A percentile compares a stretch with the other conserved stretches of the same genome.
phyloP scores from a whole-genome alignment of 2,888 invertebrate genomes.

The Bembecia ichneumoniformis region DNA sequence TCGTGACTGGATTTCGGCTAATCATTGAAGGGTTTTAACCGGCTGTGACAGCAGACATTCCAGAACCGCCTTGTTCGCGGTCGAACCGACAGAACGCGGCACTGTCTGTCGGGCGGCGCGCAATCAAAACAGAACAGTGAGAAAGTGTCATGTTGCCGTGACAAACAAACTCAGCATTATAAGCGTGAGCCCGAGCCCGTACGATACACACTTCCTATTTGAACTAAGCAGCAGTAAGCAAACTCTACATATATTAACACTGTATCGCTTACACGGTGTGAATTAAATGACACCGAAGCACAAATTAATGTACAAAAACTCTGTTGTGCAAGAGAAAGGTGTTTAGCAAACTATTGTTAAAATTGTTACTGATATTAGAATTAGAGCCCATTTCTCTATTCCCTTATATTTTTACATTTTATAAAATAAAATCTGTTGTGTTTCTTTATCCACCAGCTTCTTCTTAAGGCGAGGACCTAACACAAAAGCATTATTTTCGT shows the following conservation, averaged over 20 bases:
- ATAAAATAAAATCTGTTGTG: too few relatives aligned
- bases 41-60: conserved; percentile 36
- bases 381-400: too few relatives aligned
- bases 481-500: too few relatives aligned
- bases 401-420: too few relatives aligned
- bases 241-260: conserved; percentile 1
- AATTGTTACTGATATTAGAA: too few relatives aligned
- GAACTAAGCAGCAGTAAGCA: conserved; percentile 11
- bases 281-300: conserved; percentile 2
- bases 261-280: conserved; percentile 4
- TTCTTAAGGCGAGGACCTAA: too few relatives aligned
- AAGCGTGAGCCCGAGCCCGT: conserved; percentile 17
- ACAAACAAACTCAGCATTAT: conserved; percentile 24
- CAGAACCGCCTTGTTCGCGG: conserved; percentile 19
- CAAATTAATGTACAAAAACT: too few relatives aligned
- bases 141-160: conserved; percentile 29
- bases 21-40: conserved; percentile 35
- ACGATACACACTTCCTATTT: conserved; percentile 9
- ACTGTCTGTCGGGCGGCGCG: conserved; percentile 1
- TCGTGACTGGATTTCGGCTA: conserved; percentile 40
- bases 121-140: conserved; percentile 17
- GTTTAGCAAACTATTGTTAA: too few relatives aligned
- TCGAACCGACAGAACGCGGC: conserved; percentile 9
- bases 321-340: too few relatives aligned
- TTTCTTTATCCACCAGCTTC: too few relatives aligned